A percentile compares a stretch with the other conserved stretches of the same genome.
These are phyloP conservation scores for Laupala kohalensis DNA, from an alignment of 1,140 invertebrate species.

Conservation along the genomic window DNA sequence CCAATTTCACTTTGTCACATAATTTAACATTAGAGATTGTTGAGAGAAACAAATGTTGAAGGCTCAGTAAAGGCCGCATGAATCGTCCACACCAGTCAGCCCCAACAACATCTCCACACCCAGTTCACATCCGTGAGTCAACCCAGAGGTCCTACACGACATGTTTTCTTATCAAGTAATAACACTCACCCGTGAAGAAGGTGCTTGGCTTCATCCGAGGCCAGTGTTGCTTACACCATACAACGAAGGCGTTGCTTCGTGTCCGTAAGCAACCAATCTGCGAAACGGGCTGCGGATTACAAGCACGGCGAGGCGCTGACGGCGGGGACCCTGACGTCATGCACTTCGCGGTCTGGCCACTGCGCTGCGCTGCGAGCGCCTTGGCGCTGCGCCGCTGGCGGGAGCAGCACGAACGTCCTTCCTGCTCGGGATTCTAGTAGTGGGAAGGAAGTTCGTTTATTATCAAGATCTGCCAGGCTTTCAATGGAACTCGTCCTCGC, in stretches of 20 bases:
- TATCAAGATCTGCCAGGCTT: no score
- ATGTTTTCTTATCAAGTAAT: not conserved
- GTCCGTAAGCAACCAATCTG: not conserved
- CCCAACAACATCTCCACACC: not conserved
- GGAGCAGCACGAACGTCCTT: no score
- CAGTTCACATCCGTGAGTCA: no score
- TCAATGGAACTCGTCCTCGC: no score
- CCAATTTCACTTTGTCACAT: not conserved
- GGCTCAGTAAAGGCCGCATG: not conserved
- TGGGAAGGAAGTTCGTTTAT: no score
- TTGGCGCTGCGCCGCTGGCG: no score
- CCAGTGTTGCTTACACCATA: conserved; percentile 6
- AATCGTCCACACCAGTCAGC: no score
- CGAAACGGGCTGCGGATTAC: not conserved
- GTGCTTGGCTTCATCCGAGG: conserved; percentile 10
- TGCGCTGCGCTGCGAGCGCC: not conserved
- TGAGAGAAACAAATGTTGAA: not conserved
- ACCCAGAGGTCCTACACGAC: no score
- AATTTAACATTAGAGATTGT: not conserved
- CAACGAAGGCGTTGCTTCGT: not conserved
- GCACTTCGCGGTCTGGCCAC: no score
- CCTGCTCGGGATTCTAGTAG: no score
- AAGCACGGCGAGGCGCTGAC: not conserved
- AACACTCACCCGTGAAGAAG: conserved; percentile 1
- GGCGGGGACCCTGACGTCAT: not conserved